These are phyloP conservation scores for Cyclophora albipunctata DNA, from an alignment of 2,888 invertebrate genomes.

Conservation along the genomic window DNA sequence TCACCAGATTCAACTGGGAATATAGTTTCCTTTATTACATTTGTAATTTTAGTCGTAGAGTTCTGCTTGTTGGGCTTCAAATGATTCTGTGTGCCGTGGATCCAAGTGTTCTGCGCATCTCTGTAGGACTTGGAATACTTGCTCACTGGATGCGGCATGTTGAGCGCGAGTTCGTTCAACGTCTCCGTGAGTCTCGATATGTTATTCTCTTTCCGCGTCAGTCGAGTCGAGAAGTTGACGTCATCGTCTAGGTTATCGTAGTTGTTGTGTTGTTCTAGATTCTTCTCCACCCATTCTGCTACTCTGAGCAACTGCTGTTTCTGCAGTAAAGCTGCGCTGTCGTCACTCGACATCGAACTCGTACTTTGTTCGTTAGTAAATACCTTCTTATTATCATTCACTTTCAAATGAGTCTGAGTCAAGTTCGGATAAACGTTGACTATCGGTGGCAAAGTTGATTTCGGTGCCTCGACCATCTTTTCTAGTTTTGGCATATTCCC, in stretches of 20 bases:
- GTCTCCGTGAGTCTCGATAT: conserved; percentile 58
- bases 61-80: conserved; percentile 29
- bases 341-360: conserved; percentile 69
- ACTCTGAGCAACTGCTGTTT: conserved; percentile 81
- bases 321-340: conserved; percentile 72
- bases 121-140: conserved; percentile 58
- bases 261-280: conserved; percentile 69
- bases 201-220: conserved; percentile 50
- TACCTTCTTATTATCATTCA: conserved; percentile 59
- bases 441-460: conserved; percentile 49
- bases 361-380: conserved; percentile 70
- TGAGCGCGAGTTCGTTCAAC: conserved; percentile 60
- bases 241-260: conserved; percentile 63
- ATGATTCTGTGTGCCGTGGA: conserved; percentile 34
- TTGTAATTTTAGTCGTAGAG: conserved; percentile 32
- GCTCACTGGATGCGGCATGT: conserved; percentile 68
- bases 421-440: conserved; percentile 68
- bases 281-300: conserved; percentile 86
- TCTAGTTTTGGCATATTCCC: conserved; percentile 37
- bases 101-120: conserved; percentile 47
- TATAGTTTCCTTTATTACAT: conserved; percentile 57
- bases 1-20: conserved; percentile 63
- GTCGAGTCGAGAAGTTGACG: conserved; percentile 45
- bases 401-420: conserved; percentile 67
- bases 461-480: conserved; percentile 41